A percentile compares a stretch with the other conserved stretches of the same genome.
Conservation (phyloP, 2,888 invertebrate species). For the Drosophila paracracens region DNA sequence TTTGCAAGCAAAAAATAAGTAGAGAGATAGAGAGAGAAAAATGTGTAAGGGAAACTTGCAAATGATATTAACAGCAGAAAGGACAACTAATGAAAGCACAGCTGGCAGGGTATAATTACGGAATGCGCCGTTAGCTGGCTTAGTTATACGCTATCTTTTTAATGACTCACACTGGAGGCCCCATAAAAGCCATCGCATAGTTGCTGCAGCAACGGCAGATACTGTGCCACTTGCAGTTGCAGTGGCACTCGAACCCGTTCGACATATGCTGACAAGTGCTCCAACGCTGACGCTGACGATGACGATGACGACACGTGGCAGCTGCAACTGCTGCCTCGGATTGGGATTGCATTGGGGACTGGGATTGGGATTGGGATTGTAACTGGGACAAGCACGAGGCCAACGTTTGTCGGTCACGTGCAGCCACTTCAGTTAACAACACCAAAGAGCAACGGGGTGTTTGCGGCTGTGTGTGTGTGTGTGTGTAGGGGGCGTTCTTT, state of each 20-base stretch:
- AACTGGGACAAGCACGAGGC: conserved; percentile 19
- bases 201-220: conserved; percentile 14
- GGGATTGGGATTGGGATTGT: conserved; percentile 23
- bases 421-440: conserved; percentile 69
- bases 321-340: conserved; percentile 38
- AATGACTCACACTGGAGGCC: conserved; percentile 61
- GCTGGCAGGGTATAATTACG: conserved; percentile 44
- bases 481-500: conserved; percentile 31
- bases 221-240: conserved; percentile 51
- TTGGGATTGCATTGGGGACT: conserved; percentile 9
- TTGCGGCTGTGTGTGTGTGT: not conserved
- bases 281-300: conserved; percentile 20
- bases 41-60: conserved; percentile 37
- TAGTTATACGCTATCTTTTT: conserved; percentile 56
- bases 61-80: conserved; percentile 57
- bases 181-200: conserved; percentile 53
- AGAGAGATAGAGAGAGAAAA: not conserved
- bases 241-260: conserved; percentile 51
- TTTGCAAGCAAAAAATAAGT: conserved; percentile 31
- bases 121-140: conserved; percentile 56
- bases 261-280: conserved; percentile 79
- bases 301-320: conserved; percentile 60
- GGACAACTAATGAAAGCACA: conserved; percentile 43
- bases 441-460: conserved; percentile 1
- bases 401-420: conserved; percentile 76